These are phyloP conservation scores for Mormyrus proboscirostris DNA, from an alignment of 2,797 vertebrate genomes.

Conservation along the genomic window DNA sequence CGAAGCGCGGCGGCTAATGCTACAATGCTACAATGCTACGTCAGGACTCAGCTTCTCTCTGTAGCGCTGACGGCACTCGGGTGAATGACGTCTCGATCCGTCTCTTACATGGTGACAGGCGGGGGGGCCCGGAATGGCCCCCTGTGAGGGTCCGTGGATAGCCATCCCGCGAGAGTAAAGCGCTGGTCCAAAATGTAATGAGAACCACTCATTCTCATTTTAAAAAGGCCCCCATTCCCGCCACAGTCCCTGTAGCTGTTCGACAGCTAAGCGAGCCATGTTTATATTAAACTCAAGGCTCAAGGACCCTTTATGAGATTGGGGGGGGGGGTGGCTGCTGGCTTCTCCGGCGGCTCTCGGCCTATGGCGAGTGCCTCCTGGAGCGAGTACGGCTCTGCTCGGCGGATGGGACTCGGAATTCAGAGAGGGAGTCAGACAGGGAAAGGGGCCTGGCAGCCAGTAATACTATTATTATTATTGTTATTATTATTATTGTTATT, in stretches of 20 bases:
- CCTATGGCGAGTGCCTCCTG: neutral
- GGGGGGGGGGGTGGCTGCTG: neutral
- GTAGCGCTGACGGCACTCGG: neutral
- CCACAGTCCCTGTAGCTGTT: neutral
- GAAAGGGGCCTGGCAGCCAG: neutral
- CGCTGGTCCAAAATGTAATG: neutral
- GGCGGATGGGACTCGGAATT: neutral
- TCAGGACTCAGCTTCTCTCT: neutral
- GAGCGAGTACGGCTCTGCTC: neutral
- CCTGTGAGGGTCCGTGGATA: neutral
- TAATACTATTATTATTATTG: neutral
- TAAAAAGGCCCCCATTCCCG: neutral
- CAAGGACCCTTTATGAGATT: neutral
- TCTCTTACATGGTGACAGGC: neutral
- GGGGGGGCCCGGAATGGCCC: neutral
- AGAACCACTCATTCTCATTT: neutral
- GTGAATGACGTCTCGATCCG: neutral
- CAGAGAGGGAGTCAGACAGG: neutral
- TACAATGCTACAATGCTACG: neutral
- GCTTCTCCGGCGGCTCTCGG: neutral
- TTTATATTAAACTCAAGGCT: constrained; percentile 1
- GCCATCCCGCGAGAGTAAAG: neutral
- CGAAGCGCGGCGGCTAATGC: neutral
- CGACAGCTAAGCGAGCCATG: neutral
- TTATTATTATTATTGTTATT: neutral